phyloP scores from a whole-genome alignment of 35 echinoderm and acorn worm genomes.

The Apostichopus japonicus region DNA sequence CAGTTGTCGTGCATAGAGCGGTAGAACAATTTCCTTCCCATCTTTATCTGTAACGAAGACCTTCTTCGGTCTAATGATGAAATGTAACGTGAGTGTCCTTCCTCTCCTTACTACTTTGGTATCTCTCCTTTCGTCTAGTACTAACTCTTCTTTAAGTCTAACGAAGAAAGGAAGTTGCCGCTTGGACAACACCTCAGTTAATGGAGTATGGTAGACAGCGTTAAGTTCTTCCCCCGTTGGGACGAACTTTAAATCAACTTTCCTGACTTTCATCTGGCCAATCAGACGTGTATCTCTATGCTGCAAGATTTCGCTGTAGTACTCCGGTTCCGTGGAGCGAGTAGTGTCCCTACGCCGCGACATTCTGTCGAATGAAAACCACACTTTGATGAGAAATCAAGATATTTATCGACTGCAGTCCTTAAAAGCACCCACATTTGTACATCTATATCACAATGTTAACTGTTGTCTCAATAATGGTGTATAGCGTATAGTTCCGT shows the following conservation, averaged over 20 bases:
- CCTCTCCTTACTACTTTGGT: neutral
- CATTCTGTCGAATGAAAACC: neutral
- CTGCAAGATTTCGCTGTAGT: neutral
- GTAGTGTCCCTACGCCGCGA: neutral
- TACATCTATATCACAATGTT: no score
- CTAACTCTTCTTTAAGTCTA: neutral
- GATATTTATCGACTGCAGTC: no score
- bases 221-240: conserved; percentile 7
- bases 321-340: neutral
- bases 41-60: neutral
- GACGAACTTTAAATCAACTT: neutral
- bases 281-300: neutral
- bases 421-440: no score
- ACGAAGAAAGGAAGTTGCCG: conserved; percentile 7
- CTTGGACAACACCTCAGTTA: neutral
- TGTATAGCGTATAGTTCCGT: no score
- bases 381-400: no score
- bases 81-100: neutral
- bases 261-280: neutral
- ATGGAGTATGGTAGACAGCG: conserved; percentile 25
- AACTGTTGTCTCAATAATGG: no score
- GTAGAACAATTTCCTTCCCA: neutral
- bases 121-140: neutral
- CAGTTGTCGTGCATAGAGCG: conserved; percentile 3
- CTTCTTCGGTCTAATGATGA: conserved; percentile 23